Evolutionary conservation across 2,797 vertebrate species (phyloP), one percentile per base, ranked within the genome.

Genomic region (Rousettus madagascariensis): DNA sequence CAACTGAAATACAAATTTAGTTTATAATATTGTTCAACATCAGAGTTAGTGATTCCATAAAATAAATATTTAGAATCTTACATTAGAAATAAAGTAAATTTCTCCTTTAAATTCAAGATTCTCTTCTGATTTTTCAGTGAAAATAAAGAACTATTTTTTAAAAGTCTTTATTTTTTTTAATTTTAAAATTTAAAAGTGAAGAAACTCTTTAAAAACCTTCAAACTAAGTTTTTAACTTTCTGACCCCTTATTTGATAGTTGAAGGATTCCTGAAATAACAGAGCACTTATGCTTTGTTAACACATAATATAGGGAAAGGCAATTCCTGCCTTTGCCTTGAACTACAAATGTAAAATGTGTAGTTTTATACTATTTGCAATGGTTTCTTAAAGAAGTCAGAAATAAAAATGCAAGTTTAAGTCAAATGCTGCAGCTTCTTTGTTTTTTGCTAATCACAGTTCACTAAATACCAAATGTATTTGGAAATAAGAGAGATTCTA

Each of bases 341-440:
- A 94, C 17, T 74, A 19, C 3, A 55, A 41, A 43, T 65, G 36
- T 75, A 55, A 96, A 72, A 49, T 68, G 5, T 38, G 16, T 30
- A 74, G 16, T 66, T 92, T 85, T 89, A 24, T 38, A 36, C 1
- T 6, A 75, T 43, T 89, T 87, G 30, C 26, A 80, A 30, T 49
- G 11, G 3, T 93, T 89, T 78, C 38, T 86, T 79, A 53, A 96
- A 85, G 68, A 93, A 83, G 17, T 80, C 6, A 68, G 46, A 24
- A 91, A 78, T 80, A 71, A 86, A 93, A 91, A 65, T 51, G 5
- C 13, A 79, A 71, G 43, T 74, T 90, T 86, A 74, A 43, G 26
- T 66, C 33, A 78, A 91, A 74, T 84, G 5, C 17, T 92, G 11
- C 9, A 75, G 30, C 3, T 87, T 92, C 33, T 66, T 24, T 43